phyloP scores from a whole-genome alignment of 92 coral and sea anemone genomes.

The Phymanthus crucifer region DNA sequence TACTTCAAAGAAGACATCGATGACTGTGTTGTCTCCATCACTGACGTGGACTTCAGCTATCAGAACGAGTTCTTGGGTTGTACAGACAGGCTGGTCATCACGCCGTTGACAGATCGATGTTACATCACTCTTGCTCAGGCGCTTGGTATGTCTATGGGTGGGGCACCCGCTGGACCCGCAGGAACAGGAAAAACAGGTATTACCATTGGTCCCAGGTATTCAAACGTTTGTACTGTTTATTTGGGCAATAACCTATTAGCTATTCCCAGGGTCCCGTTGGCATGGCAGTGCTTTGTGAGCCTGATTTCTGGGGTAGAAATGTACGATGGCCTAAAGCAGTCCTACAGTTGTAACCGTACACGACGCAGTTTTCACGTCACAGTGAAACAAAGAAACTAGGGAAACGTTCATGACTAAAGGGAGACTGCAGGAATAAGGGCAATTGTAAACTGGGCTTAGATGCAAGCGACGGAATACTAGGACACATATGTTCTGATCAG shows the following conservation, averaged over 20 bases:
- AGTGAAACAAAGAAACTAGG: no score
- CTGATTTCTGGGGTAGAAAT: no score
- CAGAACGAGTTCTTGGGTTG: constrained; percentile 91
- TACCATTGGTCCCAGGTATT: not conserved
- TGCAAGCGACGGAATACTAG: not conserved
- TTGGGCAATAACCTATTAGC: not conserved
- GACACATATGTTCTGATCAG: no score
- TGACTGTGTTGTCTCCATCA: constrained; percentile 81
- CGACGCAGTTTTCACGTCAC: no score
- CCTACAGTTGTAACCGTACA: no score
- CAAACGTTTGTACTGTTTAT: not conserved
- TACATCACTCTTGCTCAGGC: constrained; percentile 91
- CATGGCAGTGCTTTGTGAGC: no score
- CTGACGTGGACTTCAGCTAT: constrained; percentile 86
- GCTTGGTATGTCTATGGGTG: constrained; percentile 95
- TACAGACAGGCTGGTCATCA: constrained; percentile 88
- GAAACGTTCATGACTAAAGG: no score
- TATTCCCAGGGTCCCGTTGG: no score
- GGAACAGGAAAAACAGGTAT: constrained; percentile 92
- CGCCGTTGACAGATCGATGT: constrained; percentile 88
- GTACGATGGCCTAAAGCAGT: no score
- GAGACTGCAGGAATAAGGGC: not conserved
- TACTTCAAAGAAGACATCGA: no score
- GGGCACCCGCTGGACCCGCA: constrained; percentile 95
- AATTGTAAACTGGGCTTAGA: not conserved